Percentiles rank a stretch among this genome's conserved stretches.
phyloP scores from a whole-genome alignment of 2,797 vertebrate species.

The Alauda arvensis region DNA sequence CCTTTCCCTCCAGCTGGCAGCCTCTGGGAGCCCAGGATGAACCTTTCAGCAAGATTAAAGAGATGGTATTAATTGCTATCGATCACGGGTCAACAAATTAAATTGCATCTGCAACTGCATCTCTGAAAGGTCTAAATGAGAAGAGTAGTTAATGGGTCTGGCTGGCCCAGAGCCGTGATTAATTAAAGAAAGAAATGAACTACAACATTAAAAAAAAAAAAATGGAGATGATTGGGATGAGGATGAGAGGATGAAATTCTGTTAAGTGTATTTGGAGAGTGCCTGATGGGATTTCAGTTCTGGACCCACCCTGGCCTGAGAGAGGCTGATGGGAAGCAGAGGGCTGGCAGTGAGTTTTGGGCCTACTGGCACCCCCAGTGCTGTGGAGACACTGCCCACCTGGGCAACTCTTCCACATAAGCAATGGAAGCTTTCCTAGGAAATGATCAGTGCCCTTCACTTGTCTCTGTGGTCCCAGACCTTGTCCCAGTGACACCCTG shows the following conservation, averaged over 20 bases:
- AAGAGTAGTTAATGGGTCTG: constrained; percentile 86
- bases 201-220: neutral
- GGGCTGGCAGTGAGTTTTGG: neutral
- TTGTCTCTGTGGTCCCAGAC: neutral
- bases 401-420: rapidly evolving
- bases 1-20: constrained; percentile 59
- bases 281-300: neutral
- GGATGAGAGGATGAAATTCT: constrained; percentile 14
- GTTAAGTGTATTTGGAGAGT: neutral
- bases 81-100: constrained; percentile 92
- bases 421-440: neutral
- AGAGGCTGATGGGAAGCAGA: neutral
- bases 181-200: constrained; percentile 81
- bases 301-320: neutral
- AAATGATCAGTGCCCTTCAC: rapidly evolving
- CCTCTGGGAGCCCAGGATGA: constrained; percentile 75
- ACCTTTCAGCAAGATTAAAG: constrained; percentile 91
- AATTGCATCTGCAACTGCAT: constrained; percentile 88
- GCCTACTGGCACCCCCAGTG: neutral
- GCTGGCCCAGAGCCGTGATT: constrained; percentile 84
- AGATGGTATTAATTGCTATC: constrained; percentile 94
- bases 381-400: neutral
- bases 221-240: neutral
- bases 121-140: constrained; percentile 74
- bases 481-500: rapidly evolving